Evolutionary conservation across 23 tunicate species (phyloP).

Genomic region (Halocynthia aurantium): DNA sequence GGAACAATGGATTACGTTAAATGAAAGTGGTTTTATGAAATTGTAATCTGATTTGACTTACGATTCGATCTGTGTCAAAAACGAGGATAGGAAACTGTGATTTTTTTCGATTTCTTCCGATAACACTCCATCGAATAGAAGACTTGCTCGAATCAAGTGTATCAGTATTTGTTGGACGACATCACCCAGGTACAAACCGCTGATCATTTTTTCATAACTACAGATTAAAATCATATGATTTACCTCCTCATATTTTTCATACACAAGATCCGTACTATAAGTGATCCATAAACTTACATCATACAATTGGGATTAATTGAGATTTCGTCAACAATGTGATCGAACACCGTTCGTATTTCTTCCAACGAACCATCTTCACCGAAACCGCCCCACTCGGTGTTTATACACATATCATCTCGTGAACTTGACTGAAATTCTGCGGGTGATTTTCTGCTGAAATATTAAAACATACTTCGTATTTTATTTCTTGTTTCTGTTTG

Average conservation of each 20-base stretch:
- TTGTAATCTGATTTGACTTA: slow-evolving; percentile 5
- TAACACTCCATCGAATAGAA: slow-evolving; percentile 27
- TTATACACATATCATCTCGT: slow-evolving; percentile 46
- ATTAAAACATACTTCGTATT: neutral
- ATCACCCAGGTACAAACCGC: slow-evolving; percentile 66
- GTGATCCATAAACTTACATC: slow-evolving; percentile 7
- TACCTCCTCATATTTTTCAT: too few relatives aligned
- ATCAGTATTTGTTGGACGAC: slow-evolving; percentile 34
- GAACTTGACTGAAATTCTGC: neutral
- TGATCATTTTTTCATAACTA: slow-evolving; percentile 67
- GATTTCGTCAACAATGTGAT: slow-evolving; percentile 27
- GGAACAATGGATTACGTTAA: neutral
- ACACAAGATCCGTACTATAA: neutral
- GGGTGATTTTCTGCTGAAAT: neutral
- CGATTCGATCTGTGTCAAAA: slow-evolving; percentile 51
- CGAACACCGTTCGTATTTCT: slow-evolving; percentile 32
- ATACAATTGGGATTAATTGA: slow-evolving; percentile 30
- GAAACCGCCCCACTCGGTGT: slow-evolving; percentile 71
- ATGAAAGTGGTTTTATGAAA: neutral
- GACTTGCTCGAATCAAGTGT: slow-evolving; percentile 24
- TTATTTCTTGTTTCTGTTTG: neutral
- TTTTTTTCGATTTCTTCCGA: slow-evolving; percentile 5
- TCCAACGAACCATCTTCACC: slow-evolving; percentile 62
- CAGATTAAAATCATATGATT: neutral
- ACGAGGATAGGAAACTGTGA: slow-evolving; percentile 39